Conservation (phyloP, 1,140 invertebrate genomes). For the Drosophila erecta region DNA sequence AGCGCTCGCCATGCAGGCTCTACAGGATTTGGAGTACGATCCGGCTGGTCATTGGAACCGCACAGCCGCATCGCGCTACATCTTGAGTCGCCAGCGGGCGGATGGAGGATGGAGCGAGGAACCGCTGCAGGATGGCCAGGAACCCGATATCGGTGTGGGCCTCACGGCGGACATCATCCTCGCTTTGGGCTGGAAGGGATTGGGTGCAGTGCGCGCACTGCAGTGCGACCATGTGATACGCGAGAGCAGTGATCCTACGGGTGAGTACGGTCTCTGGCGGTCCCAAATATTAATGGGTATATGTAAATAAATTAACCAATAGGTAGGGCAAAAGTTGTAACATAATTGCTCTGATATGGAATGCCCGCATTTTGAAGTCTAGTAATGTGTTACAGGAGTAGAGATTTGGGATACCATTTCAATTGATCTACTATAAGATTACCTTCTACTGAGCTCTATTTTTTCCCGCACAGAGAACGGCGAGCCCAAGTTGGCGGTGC, state of each 20-base stretch:
- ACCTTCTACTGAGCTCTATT: too few relatives aligned
- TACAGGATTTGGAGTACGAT: conserved; percentile 89
- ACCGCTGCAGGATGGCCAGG: conserved; percentile 83
- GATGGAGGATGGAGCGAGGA: conserved; percentile 92
- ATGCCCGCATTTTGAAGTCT: too few relatives aligned
- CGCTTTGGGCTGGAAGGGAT: conserved; percentile 88
- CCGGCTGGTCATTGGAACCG: conserved; percentile 89
- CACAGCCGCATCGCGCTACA: conserved; percentile 89
- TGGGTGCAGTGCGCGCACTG: conserved; percentile 88
- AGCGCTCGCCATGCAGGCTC: conserved; percentile 91
- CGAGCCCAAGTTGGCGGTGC: conserved; percentile 81
- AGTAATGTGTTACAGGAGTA: not conserved
- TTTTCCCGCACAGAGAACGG: conserved; percentile 71
- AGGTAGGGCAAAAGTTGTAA: too few relatives aligned
- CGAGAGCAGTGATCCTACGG: conserved; percentile 79
- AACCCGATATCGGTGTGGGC: conserved; percentile 85
- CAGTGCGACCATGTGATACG: conserved; percentile 87
- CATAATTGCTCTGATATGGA: too few relatives aligned
- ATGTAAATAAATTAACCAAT: too few relatives aligned
- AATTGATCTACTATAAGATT: not conserved
- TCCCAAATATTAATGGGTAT: too few relatives aligned
- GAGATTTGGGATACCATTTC: not conserved
- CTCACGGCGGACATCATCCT: conserved; percentile 91
- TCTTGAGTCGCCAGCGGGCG: conserved; percentile 89
- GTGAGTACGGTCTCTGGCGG: conserved; percentile 32